Base-by-base conservation (phyloP, 2,113 vertebrate species). In the Falcunculus frontatus region DNA sequence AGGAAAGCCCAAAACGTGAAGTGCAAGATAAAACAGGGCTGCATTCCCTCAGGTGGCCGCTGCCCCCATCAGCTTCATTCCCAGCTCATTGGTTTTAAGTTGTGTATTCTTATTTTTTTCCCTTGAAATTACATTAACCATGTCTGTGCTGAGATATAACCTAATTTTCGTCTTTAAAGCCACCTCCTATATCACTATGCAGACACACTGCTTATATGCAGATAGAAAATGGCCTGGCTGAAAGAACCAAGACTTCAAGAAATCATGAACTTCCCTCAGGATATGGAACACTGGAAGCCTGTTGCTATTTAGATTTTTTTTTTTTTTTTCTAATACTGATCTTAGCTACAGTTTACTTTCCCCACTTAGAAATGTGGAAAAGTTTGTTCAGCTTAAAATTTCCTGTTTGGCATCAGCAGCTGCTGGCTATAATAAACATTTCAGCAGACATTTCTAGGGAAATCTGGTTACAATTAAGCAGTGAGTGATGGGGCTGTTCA, bases 381-480 rank as follows among this genome's bases (percentile, higher is more conserved):
- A 97, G 89, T 97, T 95, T 96, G 90, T 93, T 95, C 96, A 96
- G 91, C 93, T 92, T 75, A 95, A 96, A 96, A 95, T 97, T 97
- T 97, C 97, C 97, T 96, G 97, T 97, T 96, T 96, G 94, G 93
- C 91, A 62, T 79, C 39, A 95, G 90, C 97, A 97, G 95, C 97
- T 96, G 95, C 95, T 96, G 91, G 87, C 91, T 87, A 49, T 27
- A 50, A 39, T 97, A 97, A 97, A 97, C 96, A 95, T 91, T 96
- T 65, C 95, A 96, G 81, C 93, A 95, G 95, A 92, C 95, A 26
- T 57, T 75, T 82, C 77, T 35, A 9, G 41, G 78, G 79, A 68
- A 87, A 82, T 81, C 83, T 97, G 93, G 92, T 96, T 94, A 19
- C 80, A 49, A 79, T 95, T 84, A 93, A 27, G 42, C 3, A 8